Percentiles rank a stretch among this genome's conserved stretches.
phyloP scores from a whole-genome alignment of 2,797 vertebrate species.

The Sebastes reedi region DNA sequence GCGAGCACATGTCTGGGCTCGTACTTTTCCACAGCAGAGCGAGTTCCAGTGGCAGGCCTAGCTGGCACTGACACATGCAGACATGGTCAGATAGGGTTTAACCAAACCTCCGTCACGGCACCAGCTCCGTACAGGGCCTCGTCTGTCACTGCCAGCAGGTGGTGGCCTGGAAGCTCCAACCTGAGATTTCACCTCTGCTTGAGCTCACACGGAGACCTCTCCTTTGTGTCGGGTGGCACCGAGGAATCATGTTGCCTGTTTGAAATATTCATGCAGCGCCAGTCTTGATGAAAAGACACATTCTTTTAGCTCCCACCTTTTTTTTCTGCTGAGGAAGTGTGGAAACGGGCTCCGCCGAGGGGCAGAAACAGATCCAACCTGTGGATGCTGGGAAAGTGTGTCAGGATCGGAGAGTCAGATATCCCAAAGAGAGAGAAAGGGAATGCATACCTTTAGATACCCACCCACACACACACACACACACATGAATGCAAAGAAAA shows the following conservation, averaged over 20 bases:
- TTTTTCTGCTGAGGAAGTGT: conserved; percentile 62
- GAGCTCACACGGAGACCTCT: conserved; percentile 49
- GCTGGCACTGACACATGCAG: conserved; percentile 64
- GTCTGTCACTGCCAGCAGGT: conserved; percentile 62
- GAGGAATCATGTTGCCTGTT: conserved; percentile 62
- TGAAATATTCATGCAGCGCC: conserved; percentile 72
- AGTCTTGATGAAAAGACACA: conserved; percentile 67
- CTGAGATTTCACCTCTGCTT: conserved; percentile 52
- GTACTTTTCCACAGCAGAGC: conserved; percentile 57
- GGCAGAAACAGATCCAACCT: conserved; percentile 64
- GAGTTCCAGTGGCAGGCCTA: conserved; percentile 54
- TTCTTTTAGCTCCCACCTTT: conserved; percentile 67
- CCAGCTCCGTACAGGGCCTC: conserved; percentile 17
- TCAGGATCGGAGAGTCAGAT: conserved; percentile 47
- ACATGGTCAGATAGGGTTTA: conserved; percentile 64
- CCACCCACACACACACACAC: not conserved
- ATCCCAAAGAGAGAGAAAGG: conserved; percentile 46
- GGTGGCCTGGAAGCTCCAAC: conserved; percentile 51
- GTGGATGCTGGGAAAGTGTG: conserved; percentile 59
- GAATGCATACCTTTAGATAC: conserved; percentile 42
- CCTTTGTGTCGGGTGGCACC: conserved; percentile 68
- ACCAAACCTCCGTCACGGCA: conserved; percentile 51
- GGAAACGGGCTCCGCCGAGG: conserved; percentile 42
- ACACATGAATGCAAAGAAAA: not conserved
- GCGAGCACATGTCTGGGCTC: conserved; percentile 54